A percentile compares a stretch with the other conserved stretches of the same genome.
These are phyloP conservation scores for Drosophila prolongata DNA, from an alignment of 2,888 invertebrate genomes.

Conservation along the genomic window DNA sequence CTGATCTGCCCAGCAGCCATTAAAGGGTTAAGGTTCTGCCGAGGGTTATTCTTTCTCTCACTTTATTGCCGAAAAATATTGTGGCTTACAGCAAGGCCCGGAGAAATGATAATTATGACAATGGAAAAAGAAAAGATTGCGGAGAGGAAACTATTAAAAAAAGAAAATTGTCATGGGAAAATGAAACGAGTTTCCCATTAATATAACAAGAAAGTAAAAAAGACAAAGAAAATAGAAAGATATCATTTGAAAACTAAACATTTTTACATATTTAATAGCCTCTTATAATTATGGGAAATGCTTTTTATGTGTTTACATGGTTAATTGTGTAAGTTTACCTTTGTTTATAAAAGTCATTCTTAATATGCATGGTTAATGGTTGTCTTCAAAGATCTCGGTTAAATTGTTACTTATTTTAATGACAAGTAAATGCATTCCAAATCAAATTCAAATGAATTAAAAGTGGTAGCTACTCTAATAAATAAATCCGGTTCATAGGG, in stretches of 20 bases:
- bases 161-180: slow-evolving; percentile 52
- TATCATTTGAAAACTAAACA: slow-evolving; percentile 1
- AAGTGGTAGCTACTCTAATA: too few species aligned
- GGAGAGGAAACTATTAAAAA: slow-evolving; percentile 26
- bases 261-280: background rate
- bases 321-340: background rate
- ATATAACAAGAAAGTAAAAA: slow-evolving; percentile 2
- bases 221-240: slow-evolving; percentile 5
- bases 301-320: too few species aligned
- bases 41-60: background rate
- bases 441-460: too few species aligned
- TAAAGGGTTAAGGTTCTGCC: slow-evolving; percentile 37
- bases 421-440: too few species aligned
- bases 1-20: slow-evolving; percentile 34
- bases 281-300: background rate
- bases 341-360: too few species aligned
- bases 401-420: too few species aligned
- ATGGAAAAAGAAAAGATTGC: slow-evolving; percentile 22
- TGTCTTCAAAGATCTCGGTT: too few species aligned
- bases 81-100: slow-evolving; percentile 7
- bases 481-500: too few species aligned
- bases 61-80: slow-evolving; percentile 57
- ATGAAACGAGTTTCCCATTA: slow-evolving; percentile 3
- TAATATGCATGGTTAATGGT: too few species aligned
- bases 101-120: slow-evolving; percentile 41